Base-by-base conservation (phyloP, 2,797 vertebrate genomes). In the Gymnothorax javanicus region DNA sequence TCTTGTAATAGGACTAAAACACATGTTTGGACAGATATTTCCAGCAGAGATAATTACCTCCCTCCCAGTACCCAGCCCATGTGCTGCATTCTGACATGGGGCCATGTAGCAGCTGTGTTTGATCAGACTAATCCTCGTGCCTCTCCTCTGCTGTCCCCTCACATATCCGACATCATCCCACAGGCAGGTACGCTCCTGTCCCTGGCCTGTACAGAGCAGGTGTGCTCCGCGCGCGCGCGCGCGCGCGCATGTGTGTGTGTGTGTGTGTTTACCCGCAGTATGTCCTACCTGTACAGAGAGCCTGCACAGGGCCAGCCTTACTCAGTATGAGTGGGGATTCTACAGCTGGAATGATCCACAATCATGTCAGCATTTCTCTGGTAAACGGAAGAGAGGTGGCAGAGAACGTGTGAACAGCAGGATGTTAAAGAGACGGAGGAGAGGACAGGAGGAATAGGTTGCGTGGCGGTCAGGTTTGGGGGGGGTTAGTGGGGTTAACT, bases 401-500 rank as follows among this genome's bases (percentile, higher is more conserved):
- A 43, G 33, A 43, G 33, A 43, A 1, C 33, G 43, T 12, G 69
- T 73, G 33, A 17, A 23, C 52, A 54, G 17, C 43, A 79, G 52
- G 54, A 54, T 56, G 43, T 4, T 0, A 8, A 15, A 50, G 33
- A 43, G 33, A 50, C 8, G 7, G 73, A 75, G 73, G 33, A 33
- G 4, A 75, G 15, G 33, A 75, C 33, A 50, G 73, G 73, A 75
- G 13, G 33, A 43, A 17, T 0, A 5, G 33, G 15, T 50, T 50
- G 33, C 1, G 69, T 1, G 33, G 50, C 33, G 43, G 62, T 23
- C 33, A 43, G 33, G 33, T 43, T 43, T 43, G 33, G 23, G n/a
- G 33, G 50, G 33, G 73, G 73, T 79, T 79, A 60, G 73, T 84
- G 82, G 88, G 84, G 62, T 82, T 71, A 54, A 50, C 17, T 79